A percentile compares a stretch with the other conserved stretches of the same genome.
phyloP scores from a whole-genome alignment of 2,797 vertebrate species.

The Nasua narica region DNA sequence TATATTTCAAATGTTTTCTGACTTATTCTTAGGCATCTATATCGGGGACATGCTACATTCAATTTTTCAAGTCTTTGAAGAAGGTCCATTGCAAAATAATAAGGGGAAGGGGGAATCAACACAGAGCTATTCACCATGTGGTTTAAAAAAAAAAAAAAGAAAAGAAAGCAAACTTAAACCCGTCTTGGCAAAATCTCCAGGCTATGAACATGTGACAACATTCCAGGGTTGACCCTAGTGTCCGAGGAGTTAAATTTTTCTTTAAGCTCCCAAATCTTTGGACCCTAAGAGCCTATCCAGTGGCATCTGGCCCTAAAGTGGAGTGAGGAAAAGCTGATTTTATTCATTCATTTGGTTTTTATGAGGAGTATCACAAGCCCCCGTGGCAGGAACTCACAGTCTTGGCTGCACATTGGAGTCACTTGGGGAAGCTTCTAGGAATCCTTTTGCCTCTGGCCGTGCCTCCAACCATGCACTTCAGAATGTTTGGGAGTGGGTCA shows the following conservation, averaged over 20 bases:
- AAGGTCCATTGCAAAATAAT: slow-evolving; percentile 28
- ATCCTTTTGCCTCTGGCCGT: not conserved
- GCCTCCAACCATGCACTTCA: not conserved
- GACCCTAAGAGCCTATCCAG: not conserved
- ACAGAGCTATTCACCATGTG: not conserved
- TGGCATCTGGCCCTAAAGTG: not conserved
- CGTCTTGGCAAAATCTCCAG: not conserved
- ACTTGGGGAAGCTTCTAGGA: not conserved
- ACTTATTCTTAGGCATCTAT: slow-evolving; percentile 46
- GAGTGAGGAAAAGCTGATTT: not conserved
- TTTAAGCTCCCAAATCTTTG: slow-evolving; percentile 17
- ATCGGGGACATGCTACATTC: not conserved
- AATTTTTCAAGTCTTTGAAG: slow-evolving; percentile 34
- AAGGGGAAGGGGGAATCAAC: not conserved
- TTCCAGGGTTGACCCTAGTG: slow-evolving; percentile 12
- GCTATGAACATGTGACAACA: not conserved
- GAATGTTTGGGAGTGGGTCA: not conserved
- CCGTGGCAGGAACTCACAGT: not conserved
- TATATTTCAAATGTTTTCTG: slow-evolving; percentile 55
- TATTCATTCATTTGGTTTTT: not conserved
- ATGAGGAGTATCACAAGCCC: not conserved
- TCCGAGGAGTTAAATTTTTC: not conserved
- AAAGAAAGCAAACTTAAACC: not conserved
- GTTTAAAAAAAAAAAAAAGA: not conserved
- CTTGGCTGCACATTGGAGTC: not conserved